These are phyloP conservation scores for Aplysina aerophoba DNA, from an alignment of 37 sponge, comb jelly and placozoan genomes.

Conservation along the genomic window DNA sequence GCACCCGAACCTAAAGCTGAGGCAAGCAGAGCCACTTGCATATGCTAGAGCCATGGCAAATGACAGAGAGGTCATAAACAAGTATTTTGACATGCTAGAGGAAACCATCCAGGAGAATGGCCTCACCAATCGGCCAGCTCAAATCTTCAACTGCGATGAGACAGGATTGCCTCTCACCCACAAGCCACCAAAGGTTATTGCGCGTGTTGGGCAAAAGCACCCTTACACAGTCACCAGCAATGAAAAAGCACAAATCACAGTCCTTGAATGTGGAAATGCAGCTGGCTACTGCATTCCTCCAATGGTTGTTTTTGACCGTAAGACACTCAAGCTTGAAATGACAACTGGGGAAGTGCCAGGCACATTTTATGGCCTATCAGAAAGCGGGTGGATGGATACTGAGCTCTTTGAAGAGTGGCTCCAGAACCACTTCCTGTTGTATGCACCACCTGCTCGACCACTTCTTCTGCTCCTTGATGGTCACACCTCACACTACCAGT, in stretches of 20 bases:
- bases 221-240: conserved; percentile 31
- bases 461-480: conserved; percentile 46
- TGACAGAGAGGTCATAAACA: conserved; percentile 5
- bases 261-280: conserved; percentile 36
- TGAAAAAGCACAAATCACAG: conserved; percentile 41
- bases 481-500: conserved; percentile 34
- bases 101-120: conserved; percentile 25
- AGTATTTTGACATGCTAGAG: conserved; percentile 38
- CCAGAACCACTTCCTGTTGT: conserved; percentile 25
- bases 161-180: conserved; percentile 35
- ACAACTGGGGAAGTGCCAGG: conserved; percentile 52
- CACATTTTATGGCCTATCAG: conserved; percentile 46
- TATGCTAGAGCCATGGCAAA: conserved; percentile 7
- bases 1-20: conserved; percentile 7
- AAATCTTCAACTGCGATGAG: conserved; percentile 40
- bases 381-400: conserved; percentile 49
- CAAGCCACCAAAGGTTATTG: conserved; percentile 11
- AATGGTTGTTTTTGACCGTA: conserved; percentile 35
- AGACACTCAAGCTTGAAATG: conserved; percentile 25
- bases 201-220: conserved; percentile 31
- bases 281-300: conserved; percentile 35
- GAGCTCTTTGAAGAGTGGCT: conserved; percentile 44
- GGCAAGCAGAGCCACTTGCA: conserved; percentile 9
- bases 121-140: conserved; percentile 26
- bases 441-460: conserved; percentile 37